These are phyloP conservation scores for Iselma pallidipennis DNA, from an alignment of 2,888 invertebrate species.

Conservation along the genomic window DNA sequence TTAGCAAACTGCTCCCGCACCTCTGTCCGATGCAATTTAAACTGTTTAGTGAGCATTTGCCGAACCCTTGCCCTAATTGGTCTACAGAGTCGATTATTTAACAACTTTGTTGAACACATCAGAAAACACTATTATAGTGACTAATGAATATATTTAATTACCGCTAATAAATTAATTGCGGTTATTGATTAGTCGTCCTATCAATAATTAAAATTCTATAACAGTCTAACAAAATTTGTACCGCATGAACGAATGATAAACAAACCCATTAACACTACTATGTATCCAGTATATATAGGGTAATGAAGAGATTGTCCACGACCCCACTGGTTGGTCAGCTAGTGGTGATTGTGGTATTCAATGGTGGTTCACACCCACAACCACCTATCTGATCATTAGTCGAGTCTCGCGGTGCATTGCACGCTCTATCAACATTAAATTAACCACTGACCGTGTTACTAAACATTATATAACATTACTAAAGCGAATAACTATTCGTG, in stretches of 20 bases:
- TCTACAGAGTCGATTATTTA: neutral
- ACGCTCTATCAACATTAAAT: conserved; percentile 48
- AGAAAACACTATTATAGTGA: too few relatives aligned
- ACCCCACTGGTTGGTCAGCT: conserved; percentile 20
- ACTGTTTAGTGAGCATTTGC: neutral
- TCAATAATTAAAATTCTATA: too few relatives aligned
- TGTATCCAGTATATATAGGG: conserved; percentile 18
- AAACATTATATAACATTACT: conserved; percentile 34
- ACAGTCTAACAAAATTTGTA: too few relatives aligned
- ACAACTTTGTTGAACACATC: neutral
- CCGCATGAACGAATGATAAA: conserved; percentile 34
- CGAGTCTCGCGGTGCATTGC: conserved; percentile 39
- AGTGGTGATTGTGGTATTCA: conserved; percentile 38
- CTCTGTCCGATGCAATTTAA: neutral
- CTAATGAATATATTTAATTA: too few relatives aligned
- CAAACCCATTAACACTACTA: conserved; percentile 34
- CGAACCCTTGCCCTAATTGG: neutral
- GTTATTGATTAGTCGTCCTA: too few relatives aligned
- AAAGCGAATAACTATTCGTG: conserved; percentile 12
- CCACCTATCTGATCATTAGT: conserved; percentile 47
- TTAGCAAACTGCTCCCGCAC: neutral
- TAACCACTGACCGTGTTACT: conserved; percentile 39
- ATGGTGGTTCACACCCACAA: conserved; percentile 42
- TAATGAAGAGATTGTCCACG: conserved; percentile 25
- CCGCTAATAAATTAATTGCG: too few relatives aligned